These are phyloP conservation scores for Cyclophora albipunctata DNA, from an alignment of 2,888 invertebrate species.

Conservation along the genomic window DNA sequence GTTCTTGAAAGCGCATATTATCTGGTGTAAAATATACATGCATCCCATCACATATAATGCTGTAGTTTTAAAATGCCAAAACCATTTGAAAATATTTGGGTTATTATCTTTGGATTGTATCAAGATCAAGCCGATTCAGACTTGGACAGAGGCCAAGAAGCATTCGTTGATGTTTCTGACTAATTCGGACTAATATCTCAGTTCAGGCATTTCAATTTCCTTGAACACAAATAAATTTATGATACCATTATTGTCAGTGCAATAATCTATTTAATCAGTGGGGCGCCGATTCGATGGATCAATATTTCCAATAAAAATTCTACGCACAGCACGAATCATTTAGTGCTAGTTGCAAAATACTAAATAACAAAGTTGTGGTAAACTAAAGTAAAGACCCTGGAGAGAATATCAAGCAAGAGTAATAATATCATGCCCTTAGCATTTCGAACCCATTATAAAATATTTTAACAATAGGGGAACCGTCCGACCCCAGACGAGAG, in stretches of 20 bases:
- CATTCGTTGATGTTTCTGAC: slow-evolving; percentile 20
- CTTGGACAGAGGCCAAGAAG: slow-evolving; percentile 54
- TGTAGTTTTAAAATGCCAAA: slow-evolving; percentile 13
- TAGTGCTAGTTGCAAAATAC: too few relatives aligned
- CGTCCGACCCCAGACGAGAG: slow-evolving; percentile 39
- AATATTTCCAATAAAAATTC: background rate
- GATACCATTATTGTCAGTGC: slow-evolving; percentile 18
- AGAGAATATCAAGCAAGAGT: too few relatives aligned
- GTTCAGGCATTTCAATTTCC: slow-evolving; percentile 25
- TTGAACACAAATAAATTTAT: slow-evolving; percentile 24
- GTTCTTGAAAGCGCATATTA: slow-evolving; percentile 20
- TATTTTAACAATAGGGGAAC: slow-evolving; percentile 19
- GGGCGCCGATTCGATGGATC: slow-evolving; percentile 1
- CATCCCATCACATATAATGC: background rate
- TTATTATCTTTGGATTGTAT: slow-evolving; percentile 35
- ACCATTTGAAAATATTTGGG: slow-evolving; percentile 38
- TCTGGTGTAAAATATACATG: background rate
- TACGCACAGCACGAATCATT: too few relatives aligned
- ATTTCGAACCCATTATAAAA: background rate
- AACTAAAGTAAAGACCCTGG: too few relatives aligned
- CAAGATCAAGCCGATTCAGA: slow-evolving; percentile 37
- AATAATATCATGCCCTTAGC: too few relatives aligned
- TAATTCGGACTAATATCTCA: slow-evolving; percentile 21
- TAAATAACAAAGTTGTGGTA: too few relatives aligned
- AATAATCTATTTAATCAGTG: slow-evolving; percentile 1